These are phyloP conservation scores for Pandemis heparana DNA, from an alignment of 2,888 invertebrate genomes.

Conservation along the genomic window DNA sequence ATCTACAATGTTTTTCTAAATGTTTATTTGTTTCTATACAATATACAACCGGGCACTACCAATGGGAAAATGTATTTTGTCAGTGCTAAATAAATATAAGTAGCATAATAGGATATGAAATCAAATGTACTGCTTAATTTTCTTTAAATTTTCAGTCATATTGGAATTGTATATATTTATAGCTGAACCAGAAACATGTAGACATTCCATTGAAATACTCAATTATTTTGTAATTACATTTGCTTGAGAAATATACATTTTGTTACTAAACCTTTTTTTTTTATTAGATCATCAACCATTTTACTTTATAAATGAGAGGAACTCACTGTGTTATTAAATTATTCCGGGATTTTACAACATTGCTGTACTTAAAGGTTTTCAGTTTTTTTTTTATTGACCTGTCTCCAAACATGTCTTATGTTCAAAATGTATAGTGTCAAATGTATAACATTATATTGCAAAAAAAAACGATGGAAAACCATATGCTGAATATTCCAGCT, in stretches of 20 bases:
- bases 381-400: too few relatives aligned
- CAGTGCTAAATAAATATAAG: conserved; percentile 57
- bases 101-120: conserved; percentile 64
- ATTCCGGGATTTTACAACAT: too few relatives aligned
- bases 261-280: not conserved
- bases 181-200: conserved; percentile 37
- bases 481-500: too few relatives aligned
- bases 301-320: not conserved
- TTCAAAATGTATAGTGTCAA: too few relatives aligned
- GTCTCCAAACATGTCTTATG: too few relatives aligned
- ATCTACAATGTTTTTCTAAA: conserved; percentile 3
- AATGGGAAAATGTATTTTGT: conserved; percentile 45
- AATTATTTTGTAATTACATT: not conserved
- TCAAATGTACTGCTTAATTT: conserved; percentile 55
- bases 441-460: too few relatives aligned
- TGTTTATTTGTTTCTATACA: conserved; percentile 22
- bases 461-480: too few relatives aligned
- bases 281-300: not conserved
- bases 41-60: conserved; percentile 27
- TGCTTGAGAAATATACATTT: conserved; percentile 5
- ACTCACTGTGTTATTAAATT: too few relatives aligned
- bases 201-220: not conserved
- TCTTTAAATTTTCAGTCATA: conserved; percentile 59
- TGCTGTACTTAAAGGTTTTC: too few relatives aligned
- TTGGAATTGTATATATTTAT: conserved; percentile 62